Base-by-base conservation (phyloP, 2,888 invertebrate genomes). In the Leptinotarsa haldemani region DNA sequence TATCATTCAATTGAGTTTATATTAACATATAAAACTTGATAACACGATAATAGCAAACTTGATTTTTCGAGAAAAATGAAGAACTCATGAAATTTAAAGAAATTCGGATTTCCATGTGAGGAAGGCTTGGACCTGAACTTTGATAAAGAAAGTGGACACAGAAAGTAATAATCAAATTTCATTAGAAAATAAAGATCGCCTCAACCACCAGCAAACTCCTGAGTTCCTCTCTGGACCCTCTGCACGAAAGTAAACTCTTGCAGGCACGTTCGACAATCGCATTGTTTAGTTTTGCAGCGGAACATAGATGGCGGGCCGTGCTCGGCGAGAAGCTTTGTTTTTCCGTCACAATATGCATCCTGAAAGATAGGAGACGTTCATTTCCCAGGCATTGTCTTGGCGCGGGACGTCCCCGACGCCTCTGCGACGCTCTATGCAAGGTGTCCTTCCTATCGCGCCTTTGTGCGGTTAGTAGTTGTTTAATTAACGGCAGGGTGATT, bases 361-460 rank as follows among this genome's bases (percentile, higher is more conserved):
- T 84, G 85, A 75, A 80, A 83, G 85, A 86, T 85, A 86, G 81
- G 84, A 82, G 80, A 80, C 84, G 82, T 86, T 86, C 85, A 86
- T 86, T 86, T 86, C 85, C 85, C 83, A 75, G 81, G 82, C 81
- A 82, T 86, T 86, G 86, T 86, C 85, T 85, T 84, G 82, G 74
- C 77, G 77, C 74, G 79, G 77, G 77, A 78, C 81, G 63, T 18
- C 74, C 48, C 69, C 61, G 71, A 47, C 25, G 65, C 61, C 75
- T 16, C 47, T 40, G 30, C 67, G 67, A 67, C n/a, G 25, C 52
- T 16, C 40, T 40, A n/a, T 66, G 52, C 67, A 18, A 47, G 47
- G 40, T 25, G 15, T 52, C 22, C 25, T 25, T 25, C 25, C 66
- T 50, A 50, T 50, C n/a, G 25, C 20, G 52, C 48, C n/a, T 30